Evolutionary conservation across 2,888 invertebrate species (phyloP), one percentile per base, ranked within the genome.

Genomic region (Thysanoteuthis rhombus): DNA sequence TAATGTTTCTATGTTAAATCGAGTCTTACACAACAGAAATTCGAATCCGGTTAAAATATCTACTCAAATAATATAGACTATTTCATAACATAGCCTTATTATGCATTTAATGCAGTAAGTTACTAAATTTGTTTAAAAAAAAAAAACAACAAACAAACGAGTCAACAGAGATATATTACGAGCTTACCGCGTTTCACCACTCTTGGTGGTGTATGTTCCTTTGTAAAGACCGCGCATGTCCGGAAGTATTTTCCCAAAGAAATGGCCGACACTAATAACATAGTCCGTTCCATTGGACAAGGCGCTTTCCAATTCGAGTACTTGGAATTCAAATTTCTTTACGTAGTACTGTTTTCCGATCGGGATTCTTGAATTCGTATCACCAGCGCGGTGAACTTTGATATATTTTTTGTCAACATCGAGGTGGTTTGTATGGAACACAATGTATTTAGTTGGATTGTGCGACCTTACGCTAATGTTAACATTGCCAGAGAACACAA

Each of bases 211-310:
- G 93, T 96, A 96, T 0, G 95, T 95, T 92, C 96, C 96, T 32
- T 95, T 93, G 93, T 96, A 96, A 47, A 96, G 94, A 4, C 96
- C 96, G 38, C 95, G 94, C 32, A 96, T 90, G 93, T 96, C 95
- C 32, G 93, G 94, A 25, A 94, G 92, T n/a, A 96, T 94, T 28
- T 92, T 58, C n/a, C 95, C 96, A 39, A 89, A 75, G 90, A 95
- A 96, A 4, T 93, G 91, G 16, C 95, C 94, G 16, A 96, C 93
- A 39, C 95, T 94, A 5, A 96, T 94, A 28, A 94, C 89, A 89
- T 96, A 95, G 45, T 94, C 93, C 32, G 93, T 91, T 1, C 95
- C 95, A 40, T 94, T 94, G 47, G 94, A 93, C 89, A 93, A 92
- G 28, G 89, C 28, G 3, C 58, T 39, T 32, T 95, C 94, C 47